A percentile compares a stretch with the other conserved stretches of the same genome.
Conservation (phyloP, 2,113 vertebrate species). For the Aegithalos caudatus region DNA sequence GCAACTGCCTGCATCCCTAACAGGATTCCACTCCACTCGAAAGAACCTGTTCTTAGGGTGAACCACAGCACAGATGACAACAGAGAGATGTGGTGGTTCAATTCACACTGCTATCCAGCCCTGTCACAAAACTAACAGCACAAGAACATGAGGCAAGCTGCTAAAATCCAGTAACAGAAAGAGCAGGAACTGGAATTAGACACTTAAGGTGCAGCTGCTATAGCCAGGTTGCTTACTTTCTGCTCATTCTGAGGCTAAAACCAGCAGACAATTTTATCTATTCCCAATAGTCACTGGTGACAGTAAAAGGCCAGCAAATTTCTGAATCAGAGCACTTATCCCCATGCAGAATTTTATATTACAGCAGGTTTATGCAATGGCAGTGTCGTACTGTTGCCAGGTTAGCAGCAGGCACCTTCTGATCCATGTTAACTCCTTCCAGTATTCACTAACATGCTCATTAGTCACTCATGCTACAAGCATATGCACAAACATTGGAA, state of each 20-base stretch:
- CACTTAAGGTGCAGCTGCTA: neutral
- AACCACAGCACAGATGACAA: neutral
- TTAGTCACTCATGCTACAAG: neutral
- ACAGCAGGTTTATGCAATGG: neutral
- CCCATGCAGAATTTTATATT: neutral
- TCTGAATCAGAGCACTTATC: neutral
- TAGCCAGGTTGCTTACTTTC: neutral
- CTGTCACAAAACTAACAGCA: neutral
- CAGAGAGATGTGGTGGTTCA: neutral
- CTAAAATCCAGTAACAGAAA: neutral
- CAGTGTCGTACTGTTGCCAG: neutral
- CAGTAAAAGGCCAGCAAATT: neutral
- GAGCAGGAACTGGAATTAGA: neutral
- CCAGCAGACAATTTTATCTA: neutral
- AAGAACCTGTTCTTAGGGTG: neutral
- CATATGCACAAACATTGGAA: neutral
- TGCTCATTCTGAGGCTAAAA: neutral
- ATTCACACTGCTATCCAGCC: neutral
- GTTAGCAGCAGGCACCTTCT: neutral
- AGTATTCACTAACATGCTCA: neutral
- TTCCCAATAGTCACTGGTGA: neutral
- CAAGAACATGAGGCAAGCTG: neutral
- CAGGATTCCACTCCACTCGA: neutral
- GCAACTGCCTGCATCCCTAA: neutral
- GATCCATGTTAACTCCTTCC: neutral